Base-by-base conservation (phyloP, 2,797 vertebrate genomes). In the Atherinosoma microstoma region DNA sequence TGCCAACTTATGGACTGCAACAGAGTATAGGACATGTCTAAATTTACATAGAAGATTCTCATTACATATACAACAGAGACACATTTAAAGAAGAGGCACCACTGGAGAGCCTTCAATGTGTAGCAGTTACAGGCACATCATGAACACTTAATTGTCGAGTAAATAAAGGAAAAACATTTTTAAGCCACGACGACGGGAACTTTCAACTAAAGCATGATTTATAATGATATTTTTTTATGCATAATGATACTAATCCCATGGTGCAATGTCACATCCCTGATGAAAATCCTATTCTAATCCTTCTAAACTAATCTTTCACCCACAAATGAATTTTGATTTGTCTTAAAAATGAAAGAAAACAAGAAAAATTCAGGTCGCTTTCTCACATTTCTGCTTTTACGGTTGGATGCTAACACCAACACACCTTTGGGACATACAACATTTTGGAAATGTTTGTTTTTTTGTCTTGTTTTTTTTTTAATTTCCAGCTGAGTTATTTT, bases 1-100 rank as follows among this genome's bases (percentile, higher is more conserved):
- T 56, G 34, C 8, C 61, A 70, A 27, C n/a, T 22, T 59, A 15
- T 3, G 18, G 68, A 13, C 27, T 62, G 38, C 35, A 22, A 75
- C 10, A 38, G 11, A 58, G 8, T 51, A 24, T 9, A 22, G 7
- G 18, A 22, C 47, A 22, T 13, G 22, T 54, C 16, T 45, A 18
- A 45, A 45, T 18, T 16, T 45, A 8, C 20, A 2, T 20, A 45
- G 42, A 18, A 45, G 16, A 45, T 42, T 42, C 42, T 6, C 20
- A 20, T 45, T 45, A 45, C 42, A 45, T 20, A 20, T 45, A 45
- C 6, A 45, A 45, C 42, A 20, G 42, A 8, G 42, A 20, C 18
- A 45, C 6, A 45, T 6, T 45, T 45, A 4, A 45, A 45, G 13
- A 45, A 45, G 6, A 20, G 18, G 42, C 16, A 42, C 38, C 15